Evolutionary conservation across 2,888 invertebrate species (phyloP).

Genomic region (Apeira syringaria): DNA sequence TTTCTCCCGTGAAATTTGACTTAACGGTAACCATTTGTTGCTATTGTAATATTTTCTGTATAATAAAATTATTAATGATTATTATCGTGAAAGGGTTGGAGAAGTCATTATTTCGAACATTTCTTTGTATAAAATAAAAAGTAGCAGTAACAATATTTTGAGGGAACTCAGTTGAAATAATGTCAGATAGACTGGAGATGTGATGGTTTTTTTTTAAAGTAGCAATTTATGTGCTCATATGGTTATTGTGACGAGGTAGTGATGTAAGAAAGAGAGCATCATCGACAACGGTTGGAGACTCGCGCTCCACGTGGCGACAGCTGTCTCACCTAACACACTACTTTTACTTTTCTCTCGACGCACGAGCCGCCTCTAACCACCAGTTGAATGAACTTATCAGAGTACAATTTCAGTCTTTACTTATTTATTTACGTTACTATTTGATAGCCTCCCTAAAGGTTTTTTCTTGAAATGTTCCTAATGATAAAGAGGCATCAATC

Average conservation of each 20-base stretch:
- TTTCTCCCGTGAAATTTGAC: constrained; percentile 52
- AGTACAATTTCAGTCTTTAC: constrained; percentile 22
- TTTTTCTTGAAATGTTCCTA: too few species aligned
- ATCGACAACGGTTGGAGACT: constrained; percentile 7
- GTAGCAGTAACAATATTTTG: too few species aligned
- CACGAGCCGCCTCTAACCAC: constrained; percentile 31
- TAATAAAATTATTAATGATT: constrained; percentile 23
- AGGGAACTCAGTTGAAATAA: too few species aligned
- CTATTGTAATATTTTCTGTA: constrained; percentile 42
- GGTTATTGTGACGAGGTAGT: constrained; percentile 24
- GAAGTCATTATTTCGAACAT: too few species aligned
- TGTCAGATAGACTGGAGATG: too few species aligned
- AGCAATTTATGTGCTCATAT: too few species aligned
- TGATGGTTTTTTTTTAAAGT: too few species aligned
- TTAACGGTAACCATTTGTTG: constrained; percentile 56
- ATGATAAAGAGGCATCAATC: too few species aligned
- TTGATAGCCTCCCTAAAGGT: too few species aligned
- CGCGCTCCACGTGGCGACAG: constrained; percentile 43
- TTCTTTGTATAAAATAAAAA: too few species aligned
- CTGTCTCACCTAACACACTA: constrained; percentile 52
- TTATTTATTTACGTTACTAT: constrained; percentile 10
- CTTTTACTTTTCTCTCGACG: constrained; percentile 76
- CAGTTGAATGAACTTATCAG: constrained; percentile 31
- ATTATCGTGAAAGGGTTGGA: constrained; percentile 19
- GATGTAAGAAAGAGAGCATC: constrained; percentile 42